A percentile compares a stretch with the other conserved stretches of the same genome.
Evolutionary conservation across 2,888 invertebrate genomes (phyloP).

Genomic region (Ophion slaviceki): DNA sequence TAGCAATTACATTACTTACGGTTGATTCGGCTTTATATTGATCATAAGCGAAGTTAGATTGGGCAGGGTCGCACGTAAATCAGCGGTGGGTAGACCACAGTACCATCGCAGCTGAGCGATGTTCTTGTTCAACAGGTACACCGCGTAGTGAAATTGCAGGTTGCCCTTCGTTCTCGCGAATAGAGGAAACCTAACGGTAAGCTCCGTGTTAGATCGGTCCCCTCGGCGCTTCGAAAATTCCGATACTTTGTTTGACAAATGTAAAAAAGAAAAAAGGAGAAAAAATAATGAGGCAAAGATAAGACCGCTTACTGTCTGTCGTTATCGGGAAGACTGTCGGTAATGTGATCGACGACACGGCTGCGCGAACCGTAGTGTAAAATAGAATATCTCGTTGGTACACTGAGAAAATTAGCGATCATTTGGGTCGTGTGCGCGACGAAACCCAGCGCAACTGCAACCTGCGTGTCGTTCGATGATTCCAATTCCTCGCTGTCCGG

Average conservation of each 20-base stretch:
- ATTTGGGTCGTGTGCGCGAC: slow-evolving; percentile 93
- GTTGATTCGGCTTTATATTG: slow-evolving; percentile 81
- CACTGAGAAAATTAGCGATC: slow-evolving; percentile 92
- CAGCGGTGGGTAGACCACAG: slow-evolving; percentile 89
- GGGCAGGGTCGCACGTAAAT: slow-evolving; percentile 90
- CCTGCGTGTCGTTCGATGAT: slow-evolving; percentile 86
- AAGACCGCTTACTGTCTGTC: slow-evolving; percentile 86
- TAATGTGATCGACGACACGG: slow-evolving; percentile 91
- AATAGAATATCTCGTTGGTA: slow-evolving; percentile 94
- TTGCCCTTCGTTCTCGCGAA: slow-evolving; percentile 92
- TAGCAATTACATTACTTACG: slow-evolving; percentile 69
- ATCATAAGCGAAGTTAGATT: slow-evolving; percentile 88
- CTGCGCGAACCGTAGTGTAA: slow-evolving; percentile 92
- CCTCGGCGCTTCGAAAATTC: slow-evolving; percentile 77
- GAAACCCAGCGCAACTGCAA: slow-evolving; percentile 94
- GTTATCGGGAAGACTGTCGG: slow-evolving; percentile 87
- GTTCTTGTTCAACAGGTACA: slow-evolving; percentile 96
- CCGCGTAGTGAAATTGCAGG: slow-evolving; percentile 93
- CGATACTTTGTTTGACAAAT: slow-evolving; percentile 77
- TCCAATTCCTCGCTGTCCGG: slow-evolving; percentile 87
- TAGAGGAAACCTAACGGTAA: slow-evolving; percentile 90
- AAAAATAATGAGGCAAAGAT: slow-evolving; percentile 67
- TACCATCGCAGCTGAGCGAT: slow-evolving; percentile 95
- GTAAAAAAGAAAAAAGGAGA: slow-evolving; percentile 42
- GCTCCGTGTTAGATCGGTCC: no score